These are phyloP conservation scores for Laodelphax striatellus DNA, from an alignment of 1,140 invertebrate species.

Conservation along the genomic window DNA sequence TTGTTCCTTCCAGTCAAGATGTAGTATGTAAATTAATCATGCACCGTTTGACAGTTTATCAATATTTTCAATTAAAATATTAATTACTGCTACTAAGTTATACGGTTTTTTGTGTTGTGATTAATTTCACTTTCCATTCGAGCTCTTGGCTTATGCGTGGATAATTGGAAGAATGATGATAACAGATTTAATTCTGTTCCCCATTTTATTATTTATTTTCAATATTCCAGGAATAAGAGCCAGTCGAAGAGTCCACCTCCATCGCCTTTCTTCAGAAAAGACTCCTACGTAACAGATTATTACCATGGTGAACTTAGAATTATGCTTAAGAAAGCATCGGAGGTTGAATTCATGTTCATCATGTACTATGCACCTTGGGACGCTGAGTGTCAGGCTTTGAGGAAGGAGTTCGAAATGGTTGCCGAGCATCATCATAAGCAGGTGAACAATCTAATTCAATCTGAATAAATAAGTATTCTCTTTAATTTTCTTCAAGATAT, in stretches of 20 bases:
- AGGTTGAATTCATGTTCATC: constrained; percentile 59
- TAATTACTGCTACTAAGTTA: too few species aligned
- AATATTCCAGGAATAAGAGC: constrained; percentile 48
- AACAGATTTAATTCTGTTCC: too few species aligned
- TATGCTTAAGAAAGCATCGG: constrained; percentile 43
- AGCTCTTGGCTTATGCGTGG: neutral
- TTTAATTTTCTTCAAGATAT: too few species aligned
- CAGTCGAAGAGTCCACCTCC: constrained; percentile 49
- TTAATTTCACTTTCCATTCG: too few species aligned
- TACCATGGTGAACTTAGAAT: constrained; percentile 53
- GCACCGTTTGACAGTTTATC: too few species aligned
- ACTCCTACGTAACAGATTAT: constrained; percentile 55
- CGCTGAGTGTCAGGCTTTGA: constrained; percentile 58
- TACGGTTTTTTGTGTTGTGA: too few species aligned
- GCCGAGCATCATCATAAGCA: constrained; percentile 55
- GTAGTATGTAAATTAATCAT: too few species aligned
- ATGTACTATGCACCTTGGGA: constrained; percentile 89
- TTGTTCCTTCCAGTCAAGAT: too few species aligned
- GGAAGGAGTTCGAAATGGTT: constrained; percentile 57
- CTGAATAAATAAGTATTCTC: neutral
- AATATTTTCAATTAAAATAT: too few species aligned
- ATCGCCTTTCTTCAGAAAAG: constrained; percentile 52
- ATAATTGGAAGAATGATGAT: too few species aligned
- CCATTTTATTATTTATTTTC: neutral
- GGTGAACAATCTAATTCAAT: constrained; percentile 32